Percentiles rank a stretch among this genome's conserved stretches.
Evolutionary conservation across 1,140 invertebrate species (phyloP).

Genomic region (Latrodectus geometricus): DNA sequence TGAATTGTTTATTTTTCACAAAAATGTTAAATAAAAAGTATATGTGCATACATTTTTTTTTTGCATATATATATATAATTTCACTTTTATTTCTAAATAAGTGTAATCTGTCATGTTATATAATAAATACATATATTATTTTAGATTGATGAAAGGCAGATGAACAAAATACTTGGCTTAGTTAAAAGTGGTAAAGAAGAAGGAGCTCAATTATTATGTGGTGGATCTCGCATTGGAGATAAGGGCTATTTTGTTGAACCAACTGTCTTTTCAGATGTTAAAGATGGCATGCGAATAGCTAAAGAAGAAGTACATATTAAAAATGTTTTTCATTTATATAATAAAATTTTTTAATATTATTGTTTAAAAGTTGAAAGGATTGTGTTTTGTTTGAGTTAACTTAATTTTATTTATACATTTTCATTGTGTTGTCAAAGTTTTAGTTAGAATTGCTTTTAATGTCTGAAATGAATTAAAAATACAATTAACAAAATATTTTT

Average conservation of each 20-base stretch:
- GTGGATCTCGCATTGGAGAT: conserved; percentile 78
- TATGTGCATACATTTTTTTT: too few species aligned
- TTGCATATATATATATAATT: too few species aligned
- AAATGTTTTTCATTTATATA: background rate
- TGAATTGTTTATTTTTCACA: too few species aligned
- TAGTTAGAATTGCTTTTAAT: background rate
- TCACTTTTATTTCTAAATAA: too few species aligned
- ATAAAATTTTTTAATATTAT: background rate
- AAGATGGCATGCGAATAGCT: conserved; percentile 87
- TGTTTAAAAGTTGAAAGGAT: too few species aligned
- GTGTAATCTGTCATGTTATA: too few species aligned
- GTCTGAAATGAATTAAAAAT: too few species aligned
- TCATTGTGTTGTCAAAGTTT: background rate
- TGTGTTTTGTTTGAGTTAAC: too few species aligned
- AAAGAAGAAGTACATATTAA: conserved; percentile 75
- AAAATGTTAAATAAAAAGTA: too few species aligned
- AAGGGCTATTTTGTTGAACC: conserved; percentile 89
- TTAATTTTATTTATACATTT: too few species aligned
- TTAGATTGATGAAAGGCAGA: conserved; percentile 62
- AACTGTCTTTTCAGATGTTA: conserved; percentile 88
- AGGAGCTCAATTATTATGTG: conserved; percentile 82
- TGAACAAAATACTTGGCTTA: conserved; percentile 79
- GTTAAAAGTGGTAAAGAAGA: conserved; percentile 84
- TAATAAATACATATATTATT: background rate
- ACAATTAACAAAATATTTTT: too few species aligned